Base-by-base conservation (phyloP, 2,888 invertebrate genomes). In the Drosophila heteroneura region DNA sequence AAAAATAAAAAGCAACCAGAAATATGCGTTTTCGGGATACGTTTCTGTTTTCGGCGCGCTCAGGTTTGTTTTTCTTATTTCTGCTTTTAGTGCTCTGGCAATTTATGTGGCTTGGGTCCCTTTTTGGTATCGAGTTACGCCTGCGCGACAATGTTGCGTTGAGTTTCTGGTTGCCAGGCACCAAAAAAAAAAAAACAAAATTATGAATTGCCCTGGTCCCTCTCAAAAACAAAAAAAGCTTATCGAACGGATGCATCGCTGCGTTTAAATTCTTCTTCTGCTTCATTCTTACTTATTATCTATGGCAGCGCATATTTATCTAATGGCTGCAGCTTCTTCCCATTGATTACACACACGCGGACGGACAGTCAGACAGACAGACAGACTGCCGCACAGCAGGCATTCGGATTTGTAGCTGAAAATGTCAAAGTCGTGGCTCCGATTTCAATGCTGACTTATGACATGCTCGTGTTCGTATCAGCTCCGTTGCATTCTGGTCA, bases 361-460 rank as follows among this genome's bases (percentile, higher is more conserved):
- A 12, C 44, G 3, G 44, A n/a, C 41, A 41, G 41, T 5, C 9
- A 28, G 6, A 0, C 16, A 22, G 22, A 33, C 22, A 22, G 16
- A 33, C 14, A 14, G 33, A 53, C 19, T 35, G 35, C 28, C 53
- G 53, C 79, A 74, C 82, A 82, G 82, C 75, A 30, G 74, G 82
- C 67, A 44, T 12, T 49, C 44, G 63, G 41, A 56, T 37, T 51
- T 57, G 70, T 70, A 41, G 57, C 52, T 39, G 28, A 39, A 28
- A 32, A 57, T 47, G 47, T 47, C 62, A 30, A 49, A 54, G 32
- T 57, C 7, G 52, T 74, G 81, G 58, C 69, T 90, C 88, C 73
- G 83, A 77, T 83, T 87, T 89, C 91, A 82, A 74, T 64, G 59
- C 70, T 88, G 82, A 89, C 83, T 88, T 88, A 90, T 88, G 91